Conservation (phyloP, 2,797 vertebrate species). For the Catharus ustulatus region DNA sequence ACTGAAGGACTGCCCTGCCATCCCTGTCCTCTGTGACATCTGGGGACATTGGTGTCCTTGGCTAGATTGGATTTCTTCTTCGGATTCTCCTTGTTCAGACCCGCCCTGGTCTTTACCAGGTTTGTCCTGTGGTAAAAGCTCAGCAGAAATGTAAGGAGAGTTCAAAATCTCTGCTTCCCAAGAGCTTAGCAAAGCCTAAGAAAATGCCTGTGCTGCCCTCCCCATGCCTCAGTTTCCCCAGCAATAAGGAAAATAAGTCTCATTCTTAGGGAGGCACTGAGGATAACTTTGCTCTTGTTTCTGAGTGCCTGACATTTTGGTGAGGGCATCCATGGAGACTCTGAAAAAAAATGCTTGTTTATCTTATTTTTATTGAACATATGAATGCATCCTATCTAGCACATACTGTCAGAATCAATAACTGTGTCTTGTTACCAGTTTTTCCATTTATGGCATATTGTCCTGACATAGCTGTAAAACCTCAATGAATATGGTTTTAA, state of each 20-base stretch:
- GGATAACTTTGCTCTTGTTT: neutral
- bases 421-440: conserved; percentile 70
- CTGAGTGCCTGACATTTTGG: neutral
- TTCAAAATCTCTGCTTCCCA: neutral
- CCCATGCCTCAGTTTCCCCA: neutral
- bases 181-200: neutral
- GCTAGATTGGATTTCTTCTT: neutral
- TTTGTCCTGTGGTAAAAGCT: neutral
- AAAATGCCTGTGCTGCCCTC: neutral
- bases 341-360: conserved; percentile 29
- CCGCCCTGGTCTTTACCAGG: neutral
- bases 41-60: neutral
- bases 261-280: neutral
- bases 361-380: conserved; percentile 58
- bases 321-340: conserved; percentile 6
- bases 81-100: neutral
- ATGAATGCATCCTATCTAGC: conserved; percentile 60
- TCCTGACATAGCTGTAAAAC: conserved; percentile 78
- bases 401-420: conserved; percentile 73
- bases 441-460: conserved; percentile 75
- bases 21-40: neutral
- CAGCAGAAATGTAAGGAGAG: neutral
- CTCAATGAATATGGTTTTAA: conserved; percentile 79
- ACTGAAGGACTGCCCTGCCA: neutral
- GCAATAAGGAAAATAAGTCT: neutral